Evolutionary conservation across 2,113 vertebrate genomes (phyloP).

Genomic region (Eurypyga helias): DNA sequence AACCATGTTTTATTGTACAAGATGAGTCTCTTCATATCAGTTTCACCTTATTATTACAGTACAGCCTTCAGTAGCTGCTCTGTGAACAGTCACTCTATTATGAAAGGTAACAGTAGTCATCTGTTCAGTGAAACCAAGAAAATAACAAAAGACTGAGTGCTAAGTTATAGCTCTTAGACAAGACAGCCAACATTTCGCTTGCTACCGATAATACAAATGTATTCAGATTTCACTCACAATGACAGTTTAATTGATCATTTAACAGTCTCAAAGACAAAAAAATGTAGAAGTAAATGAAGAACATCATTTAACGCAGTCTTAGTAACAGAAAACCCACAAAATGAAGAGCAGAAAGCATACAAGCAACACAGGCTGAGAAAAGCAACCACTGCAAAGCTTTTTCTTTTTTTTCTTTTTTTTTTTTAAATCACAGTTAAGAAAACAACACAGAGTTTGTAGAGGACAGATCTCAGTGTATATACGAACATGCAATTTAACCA

Average conservation of each 20-base stretch:
- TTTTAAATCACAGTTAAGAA: not conserved
- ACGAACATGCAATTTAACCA: not conserved
- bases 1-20: conserved; percentile 28
- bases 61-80: conserved; percentile 21
- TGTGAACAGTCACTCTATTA: conserved; percentile 57
- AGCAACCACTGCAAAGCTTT: not conserved
- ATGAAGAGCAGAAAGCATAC: not conserved
- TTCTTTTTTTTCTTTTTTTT: not conserved
- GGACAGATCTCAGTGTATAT: not conserved
- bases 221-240: conserved; percentile 13
- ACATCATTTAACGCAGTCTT: not conserved
- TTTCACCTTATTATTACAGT: conserved; percentile 51
- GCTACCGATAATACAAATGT: not conserved
- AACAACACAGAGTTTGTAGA: not conserved
- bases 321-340: not conserved
- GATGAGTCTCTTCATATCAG: conserved; percentile 14
- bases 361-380: not conserved
- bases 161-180: not conserved
- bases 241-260: conserved; percentile 9
- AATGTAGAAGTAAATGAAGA: not conserved
- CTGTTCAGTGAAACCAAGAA: conserved; percentile 55
- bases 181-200: not conserved
- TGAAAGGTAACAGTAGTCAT: conserved; percentile 38
- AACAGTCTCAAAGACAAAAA: not conserved
- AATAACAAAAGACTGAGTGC: conserved; percentile 18